Evolutionary conservation across 37 sponge, comb jelly and placozoan species (phyloP).

Genomic region (Halichondria panicea): DNA sequence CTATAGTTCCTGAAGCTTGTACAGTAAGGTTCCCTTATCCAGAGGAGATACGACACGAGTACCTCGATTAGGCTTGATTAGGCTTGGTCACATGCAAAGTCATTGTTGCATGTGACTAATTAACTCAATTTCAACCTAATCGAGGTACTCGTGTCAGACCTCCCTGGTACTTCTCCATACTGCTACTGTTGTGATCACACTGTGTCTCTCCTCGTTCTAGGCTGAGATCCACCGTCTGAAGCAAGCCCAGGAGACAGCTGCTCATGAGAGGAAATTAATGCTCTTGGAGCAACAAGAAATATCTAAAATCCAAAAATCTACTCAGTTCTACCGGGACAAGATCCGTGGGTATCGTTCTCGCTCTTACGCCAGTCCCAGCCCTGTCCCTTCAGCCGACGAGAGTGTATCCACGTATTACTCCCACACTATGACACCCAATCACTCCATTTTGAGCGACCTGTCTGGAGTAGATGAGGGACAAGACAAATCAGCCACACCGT

Average conservation of each 20-base stretch:
- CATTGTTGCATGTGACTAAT: too few relatives aligned
- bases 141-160: too few relatives aligned
- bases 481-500: not conserved
- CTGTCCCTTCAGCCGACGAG: conserved; percentile 4
- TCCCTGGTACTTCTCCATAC: too few relatives aligned
- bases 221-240: conserved; percentile 78
- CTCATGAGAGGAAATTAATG: conserved; percentile 67
- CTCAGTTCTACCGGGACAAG: conserved; percentile 68
- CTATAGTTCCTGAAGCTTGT: too few relatives aligned
- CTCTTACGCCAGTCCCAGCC: not conserved
- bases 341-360: conserved; percentile 20
- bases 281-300: conserved; percentile 77
- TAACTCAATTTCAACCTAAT: too few relatives aligned
- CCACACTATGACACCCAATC: not conserved
- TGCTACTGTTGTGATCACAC: too few relatives aligned
- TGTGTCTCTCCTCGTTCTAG: too few relatives aligned
- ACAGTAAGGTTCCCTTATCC: too few relatives aligned
- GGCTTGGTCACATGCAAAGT: too few relatives aligned
- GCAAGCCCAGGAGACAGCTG: conserved; percentile 61
- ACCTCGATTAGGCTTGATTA: too few relatives aligned
- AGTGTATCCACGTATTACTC: not conserved
- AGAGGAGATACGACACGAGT: too few relatives aligned
- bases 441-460: not conserved
- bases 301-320: conserved; percentile 42
- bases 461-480: not conserved